Evolutionary conservation across 1,140 invertebrate species (phyloP).

Genomic region (Halictus rubicundus): DNA sequence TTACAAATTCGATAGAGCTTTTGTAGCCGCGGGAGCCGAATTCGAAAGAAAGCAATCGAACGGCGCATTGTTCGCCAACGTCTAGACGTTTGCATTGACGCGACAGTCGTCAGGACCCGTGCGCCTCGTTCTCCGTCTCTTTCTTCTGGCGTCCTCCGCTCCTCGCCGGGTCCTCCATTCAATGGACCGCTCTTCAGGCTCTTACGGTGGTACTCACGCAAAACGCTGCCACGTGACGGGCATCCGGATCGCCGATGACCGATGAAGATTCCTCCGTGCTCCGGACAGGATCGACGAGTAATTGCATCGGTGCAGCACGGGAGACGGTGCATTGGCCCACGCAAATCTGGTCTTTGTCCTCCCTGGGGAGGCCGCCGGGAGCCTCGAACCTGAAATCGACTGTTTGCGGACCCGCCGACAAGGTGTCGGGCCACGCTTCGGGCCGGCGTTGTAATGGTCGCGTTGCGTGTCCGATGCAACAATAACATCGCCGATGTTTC

Average conservation of each 20-base stretch:
- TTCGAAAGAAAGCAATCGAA: conserved; percentile 9
- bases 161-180: conserved; percentile 49
- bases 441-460: background rate
- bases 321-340: conserved; percentile 61
- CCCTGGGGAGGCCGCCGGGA: conserved; percentile 17
- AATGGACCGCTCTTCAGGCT: conserved; percentile 57
- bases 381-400: conserved; percentile 10
- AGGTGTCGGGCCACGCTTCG: background rate
- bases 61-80: conserved; percentile 21
- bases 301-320: conserved; percentile 48
- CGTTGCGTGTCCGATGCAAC: background rate
- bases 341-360: conserved; percentile 65
- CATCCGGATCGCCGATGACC: conserved; percentile 70
- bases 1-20: background rate
- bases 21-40: background rate
- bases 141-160: conserved; percentile 34
- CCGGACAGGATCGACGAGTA: conserved; percentile 59
- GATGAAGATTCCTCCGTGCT: conserved; percentile 58
- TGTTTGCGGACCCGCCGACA: background rate
- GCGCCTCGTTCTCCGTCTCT: conserved; percentile 25
- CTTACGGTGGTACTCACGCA: conserved; percentile 70
- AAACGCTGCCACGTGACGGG: conserved; percentile 74
- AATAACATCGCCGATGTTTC: background rate
- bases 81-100: conserved; percentile 58
- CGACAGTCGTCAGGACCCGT: conserved; percentile 54